phyloP scores from a whole-genome alignment of 2,113 vertebrate genomes.

The Microtus richardsoni region DNA sequence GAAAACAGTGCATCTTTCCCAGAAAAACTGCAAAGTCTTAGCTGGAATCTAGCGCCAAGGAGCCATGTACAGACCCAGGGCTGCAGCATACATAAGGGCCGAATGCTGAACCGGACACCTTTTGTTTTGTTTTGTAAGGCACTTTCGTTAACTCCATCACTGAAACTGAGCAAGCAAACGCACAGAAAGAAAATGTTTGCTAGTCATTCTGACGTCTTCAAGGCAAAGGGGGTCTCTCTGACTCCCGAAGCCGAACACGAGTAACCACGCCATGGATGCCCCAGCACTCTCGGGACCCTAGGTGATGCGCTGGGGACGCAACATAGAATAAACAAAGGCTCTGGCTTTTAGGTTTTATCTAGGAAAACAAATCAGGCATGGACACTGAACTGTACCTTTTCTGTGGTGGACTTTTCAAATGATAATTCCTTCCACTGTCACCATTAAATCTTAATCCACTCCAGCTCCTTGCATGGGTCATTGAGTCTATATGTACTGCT shows the following conservation, averaged over 20 bases:
- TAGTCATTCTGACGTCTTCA: neutral
- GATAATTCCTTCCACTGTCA: constrained; percentile 87
- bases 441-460: constrained; percentile 91
- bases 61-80: neutral
- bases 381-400: constrained; percentile 83
- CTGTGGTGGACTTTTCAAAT: constrained; percentile 86
- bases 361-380: constrained; percentile 76
- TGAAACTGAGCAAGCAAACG: neutral
- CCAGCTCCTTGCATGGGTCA: constrained; percentile 89
- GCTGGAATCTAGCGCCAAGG: neutral
- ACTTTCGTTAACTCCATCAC: neutral
- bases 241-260: neutral
- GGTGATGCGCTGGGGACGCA: neutral
- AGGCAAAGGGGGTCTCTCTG: constrained; percentile 19
- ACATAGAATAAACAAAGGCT: constrained; percentile 28
- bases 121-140: neutral
- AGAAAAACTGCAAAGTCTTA: neutral
- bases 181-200: neutral
- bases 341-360: constrained; percentile 42
- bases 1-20: neutral
- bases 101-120: neutral
- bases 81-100: neutral
- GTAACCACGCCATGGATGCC: neutral
- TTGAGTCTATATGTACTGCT: constrained; percentile 90
- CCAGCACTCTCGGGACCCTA: neutral